Base-by-base conservation (phyloP, 53 echinoderm and acorn worm genomes). In the Arbacia lixula region DNA sequence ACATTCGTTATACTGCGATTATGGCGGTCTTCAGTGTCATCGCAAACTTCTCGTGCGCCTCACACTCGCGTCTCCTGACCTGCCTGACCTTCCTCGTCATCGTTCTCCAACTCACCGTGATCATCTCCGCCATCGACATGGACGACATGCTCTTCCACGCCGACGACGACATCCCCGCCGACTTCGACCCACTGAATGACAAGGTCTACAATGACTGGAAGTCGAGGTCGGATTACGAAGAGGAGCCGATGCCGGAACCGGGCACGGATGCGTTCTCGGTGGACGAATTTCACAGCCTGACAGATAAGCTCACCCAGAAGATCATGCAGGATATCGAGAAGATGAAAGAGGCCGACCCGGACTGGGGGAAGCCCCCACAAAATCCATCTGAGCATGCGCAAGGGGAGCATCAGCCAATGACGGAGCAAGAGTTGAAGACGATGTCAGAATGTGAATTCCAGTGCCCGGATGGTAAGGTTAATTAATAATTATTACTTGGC, bases 281-380 rank as follows among this genome's bases (percentile, higher is more conserved):
- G 79, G 79, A 78, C n/a, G 79, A 78, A 26, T 78, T 78, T 19
- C 60, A 78, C 12, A 24, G 60, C 16, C 61, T 78, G 16, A 78
- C 79, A 12, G 79, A 78, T 60, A 78, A 78, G 43, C 79, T 78
- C 21, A 78, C 79, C 10, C 79, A 60, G 5, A 60, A 78, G 43
- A 25, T 78, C 79, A 60, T 78, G 79, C 1, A 26, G 79, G 61
- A 78, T 29, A 78, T 78, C 43, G 79, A 41, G 25, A 41, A 26
- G 29, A 8, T 39, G 60, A 78, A 78, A 29, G 60, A 37, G 12
- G 29, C 36, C 6, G 79, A 78, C 17, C 79, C 79, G 19, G 60
- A 78, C 61, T 78, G 71, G 71, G 79, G 79, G 3, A 24, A 60
- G 42, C 60, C 35, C 19, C 26, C 12, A 20, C 12, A n/a, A n/a